Evolutionary conservation across 2,113 vertebrate genomes (phyloP).

Genomic region (Silurus asotus): DNA sequence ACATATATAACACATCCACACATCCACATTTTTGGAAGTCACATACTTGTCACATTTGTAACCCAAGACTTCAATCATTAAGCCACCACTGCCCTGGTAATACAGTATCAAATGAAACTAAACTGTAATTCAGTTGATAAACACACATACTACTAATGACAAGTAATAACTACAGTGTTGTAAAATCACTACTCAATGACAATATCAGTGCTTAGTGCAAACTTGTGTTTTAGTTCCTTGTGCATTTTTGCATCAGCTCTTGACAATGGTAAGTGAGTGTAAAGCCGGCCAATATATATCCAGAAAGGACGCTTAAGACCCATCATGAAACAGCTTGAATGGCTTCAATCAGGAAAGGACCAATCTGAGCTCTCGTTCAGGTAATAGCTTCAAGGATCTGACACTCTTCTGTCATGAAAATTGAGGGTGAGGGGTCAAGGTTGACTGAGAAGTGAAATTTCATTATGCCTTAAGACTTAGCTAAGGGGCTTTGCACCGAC

Average conservation of each 20-base stretch:
- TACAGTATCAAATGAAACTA: background rate
- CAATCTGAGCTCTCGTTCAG: constrained; percentile 35
- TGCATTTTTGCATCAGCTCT: background rate
- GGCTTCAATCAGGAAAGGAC: constrained; percentile 34
- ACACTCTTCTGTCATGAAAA: constrained; percentile 43
- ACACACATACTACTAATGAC: background rate
- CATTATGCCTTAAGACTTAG: constrained; percentile 50
- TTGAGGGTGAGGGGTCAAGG: constrained; percentile 56
- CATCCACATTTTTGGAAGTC: too few relatives aligned
- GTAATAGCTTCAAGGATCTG: constrained; percentile 28
- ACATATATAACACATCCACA: too few relatives aligned
- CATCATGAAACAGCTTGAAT: constrained; percentile 24
- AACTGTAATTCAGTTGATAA: background rate
- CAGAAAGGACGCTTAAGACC: constrained; percentile 18
- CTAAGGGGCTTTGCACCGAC: constrained; percentile 45
- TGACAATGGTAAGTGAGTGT: background rate
- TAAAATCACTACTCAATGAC: background rate
- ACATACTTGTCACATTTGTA: background rate
- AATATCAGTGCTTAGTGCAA: background rate
- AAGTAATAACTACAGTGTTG: background rate
- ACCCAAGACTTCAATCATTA: background rate
- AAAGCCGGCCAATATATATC: constrained; percentile 13
- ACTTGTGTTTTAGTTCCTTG: background rate
- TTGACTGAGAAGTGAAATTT: constrained; percentile 46
- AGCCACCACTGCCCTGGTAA: background rate